Evolutionary conservation across 2,888 invertebrate species (phyloP).

Genomic region (Phaonia tiefii): DNA sequence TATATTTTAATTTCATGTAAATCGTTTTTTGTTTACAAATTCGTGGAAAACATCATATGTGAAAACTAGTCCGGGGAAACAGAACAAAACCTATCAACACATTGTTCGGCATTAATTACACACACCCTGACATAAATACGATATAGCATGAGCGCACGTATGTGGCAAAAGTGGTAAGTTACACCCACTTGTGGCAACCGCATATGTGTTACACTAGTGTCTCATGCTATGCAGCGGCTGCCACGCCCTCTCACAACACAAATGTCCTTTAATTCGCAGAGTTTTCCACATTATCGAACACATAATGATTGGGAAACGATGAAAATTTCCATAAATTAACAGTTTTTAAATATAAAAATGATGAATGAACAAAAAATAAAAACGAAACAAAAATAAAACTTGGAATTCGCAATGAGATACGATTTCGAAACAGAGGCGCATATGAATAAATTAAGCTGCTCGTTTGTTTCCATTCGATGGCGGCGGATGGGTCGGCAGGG

Average conservation of each 20-base stretch:
- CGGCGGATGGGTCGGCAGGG: not conserved
- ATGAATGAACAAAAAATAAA: not conserved
- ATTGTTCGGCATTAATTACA: too few species aligned
- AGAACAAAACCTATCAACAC: too few species aligned
- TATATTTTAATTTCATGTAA: too few species aligned
- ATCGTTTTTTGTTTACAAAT: too few species aligned
- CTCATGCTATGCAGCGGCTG: not conserved
- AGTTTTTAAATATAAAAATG: slow-evolving; percentile 45
- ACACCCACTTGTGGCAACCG: slow-evolving; percentile 8
- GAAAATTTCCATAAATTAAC: slow-evolving; percentile 60
- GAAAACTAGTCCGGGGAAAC: too few species aligned
- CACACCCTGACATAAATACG: too few species aligned
- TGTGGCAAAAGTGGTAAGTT: not conserved
- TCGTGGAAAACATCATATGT: too few species aligned
- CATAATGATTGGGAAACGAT: slow-evolving; percentile 46
- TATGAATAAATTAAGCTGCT: slow-evolving; percentile 33
- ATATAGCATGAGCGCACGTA: too few species aligned
- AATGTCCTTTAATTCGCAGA: not conserved
- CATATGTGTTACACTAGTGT: not conserved
- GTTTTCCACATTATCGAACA: slow-evolving; percentile 1
- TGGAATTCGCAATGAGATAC: slow-evolving; percentile 40
- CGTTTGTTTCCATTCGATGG: not conserved
- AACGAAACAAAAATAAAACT: slow-evolving; percentile 28
- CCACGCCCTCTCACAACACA: not conserved
- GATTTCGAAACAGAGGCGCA: slow-evolving; percentile 21